Evolutionary conservation across 2,797 vertebrate genomes (phyloP), one percentile per base, ranked within the genome.

Genomic region (Sebastes taczanowskii): DNA sequence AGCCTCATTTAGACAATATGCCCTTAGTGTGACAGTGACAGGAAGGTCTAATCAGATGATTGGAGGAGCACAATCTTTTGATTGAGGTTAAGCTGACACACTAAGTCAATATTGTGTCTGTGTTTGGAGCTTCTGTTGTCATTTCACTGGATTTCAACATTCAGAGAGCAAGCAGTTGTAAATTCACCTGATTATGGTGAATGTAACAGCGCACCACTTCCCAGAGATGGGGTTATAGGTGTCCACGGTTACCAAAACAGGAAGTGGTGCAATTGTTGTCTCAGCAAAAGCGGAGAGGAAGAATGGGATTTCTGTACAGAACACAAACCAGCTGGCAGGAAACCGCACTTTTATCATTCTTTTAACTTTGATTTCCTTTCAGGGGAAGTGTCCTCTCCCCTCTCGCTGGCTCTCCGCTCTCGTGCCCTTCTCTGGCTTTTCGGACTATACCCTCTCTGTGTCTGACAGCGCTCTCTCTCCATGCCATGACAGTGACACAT

Each of bases 301-400:
- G 93, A 95, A 86, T 89, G 90, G 92, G 93, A 96, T 96, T 95
- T 94, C 93, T 94, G 93, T 87, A 79, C 92, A 82, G 90, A 96
- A 95, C 92, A 94, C 92, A 80, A 87, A 88, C 78, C 96, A 96
- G 95, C 96, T 96, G 96, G 92, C 95, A 97, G 96, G 96, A 97
- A 95, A 95, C 91, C 73, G 56, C 89, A 86, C 94, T 91, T 93
- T 92, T 94, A 95, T 95, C 90, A 92, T 94, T 93, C 92, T 94
- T 94, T 93, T 90, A 91, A 92, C 87, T 90, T 95, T 94, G 94
- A 95, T 95, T 96, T 97, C 96, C 95, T 95, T 95, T 94, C 91
- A 72, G 61, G 91, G 93, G 92, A 95, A 91, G 91, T 87, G 84
- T 87, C 90, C 86, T 92, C 74, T 89, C 83, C 83, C 80, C 82